A percentile compares a stretch with the other conserved stretches of the same genome.
Evolutionary conservation across 2,113 vertebrate genomes (phyloP).

Genomic region (Bubo bubo): DNA sequence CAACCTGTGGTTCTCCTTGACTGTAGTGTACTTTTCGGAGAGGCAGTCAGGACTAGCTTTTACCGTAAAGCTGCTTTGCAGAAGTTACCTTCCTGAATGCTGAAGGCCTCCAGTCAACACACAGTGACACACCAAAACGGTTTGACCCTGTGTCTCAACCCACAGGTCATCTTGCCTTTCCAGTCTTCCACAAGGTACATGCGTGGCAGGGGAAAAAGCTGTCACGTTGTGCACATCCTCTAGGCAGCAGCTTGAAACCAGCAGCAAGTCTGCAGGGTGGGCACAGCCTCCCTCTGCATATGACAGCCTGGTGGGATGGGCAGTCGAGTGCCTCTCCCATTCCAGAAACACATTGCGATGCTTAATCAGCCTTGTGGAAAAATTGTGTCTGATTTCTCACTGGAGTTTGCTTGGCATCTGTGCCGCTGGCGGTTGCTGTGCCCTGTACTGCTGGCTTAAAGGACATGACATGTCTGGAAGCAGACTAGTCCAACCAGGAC

Average conservation of each 20-base stretch:
- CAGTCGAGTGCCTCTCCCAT: not conserved
- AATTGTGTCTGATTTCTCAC: not conserved
- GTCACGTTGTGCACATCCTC: fast-evolving
- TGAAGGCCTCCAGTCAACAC: not conserved
- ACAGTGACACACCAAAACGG: not conserved
- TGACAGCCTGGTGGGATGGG: not conserved
- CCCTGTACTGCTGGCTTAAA: not conserved
- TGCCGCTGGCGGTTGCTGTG: not conserved
- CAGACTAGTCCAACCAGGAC: too few species aligned
- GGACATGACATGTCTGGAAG: not conserved
- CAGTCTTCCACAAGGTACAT: not conserved
- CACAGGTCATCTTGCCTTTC: not conserved
- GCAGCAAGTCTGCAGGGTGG: not conserved
- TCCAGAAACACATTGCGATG: not conserved
- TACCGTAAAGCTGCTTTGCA: not conserved
- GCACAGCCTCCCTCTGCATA: not conserved
- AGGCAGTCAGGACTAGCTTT: not conserved
- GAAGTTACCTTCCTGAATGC: not conserved
- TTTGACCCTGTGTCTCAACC: not conserved
- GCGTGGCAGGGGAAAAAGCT: not conserved
- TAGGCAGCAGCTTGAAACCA: not conserved
- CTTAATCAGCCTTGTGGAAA: not conserved
- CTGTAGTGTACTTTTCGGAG: not conserved
- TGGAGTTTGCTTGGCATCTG: not conserved
- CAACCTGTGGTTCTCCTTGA: not conserved